Evolutionary conservation across 2,113 vertebrate species (phyloP).

Genomic region (Cervus canadensis): DNA sequence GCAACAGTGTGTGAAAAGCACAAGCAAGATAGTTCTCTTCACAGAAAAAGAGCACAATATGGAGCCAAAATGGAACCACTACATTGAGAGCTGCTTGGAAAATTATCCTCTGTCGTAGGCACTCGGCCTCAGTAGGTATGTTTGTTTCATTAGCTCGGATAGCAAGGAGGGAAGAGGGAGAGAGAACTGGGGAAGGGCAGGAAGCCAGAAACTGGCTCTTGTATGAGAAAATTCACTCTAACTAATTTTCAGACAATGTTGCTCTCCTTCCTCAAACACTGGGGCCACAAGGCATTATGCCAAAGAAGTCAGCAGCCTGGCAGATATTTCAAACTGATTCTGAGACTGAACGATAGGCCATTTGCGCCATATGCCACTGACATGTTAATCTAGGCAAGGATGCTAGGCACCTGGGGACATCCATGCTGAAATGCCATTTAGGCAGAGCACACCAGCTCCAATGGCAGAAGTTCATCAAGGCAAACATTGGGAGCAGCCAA

Average conservation of each 20-base stretch:
- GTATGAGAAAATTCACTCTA: constrained; percentile 70
- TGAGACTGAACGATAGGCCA: constrained; percentile 63
- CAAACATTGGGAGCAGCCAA: constrained; percentile 55
- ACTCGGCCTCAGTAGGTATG: not conserved
- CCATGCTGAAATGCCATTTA: constrained; percentile 82
- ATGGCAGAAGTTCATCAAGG: constrained; percentile 71
- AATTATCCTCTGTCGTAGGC: not conserved
- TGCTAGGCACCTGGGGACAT: constrained; percentile 67
- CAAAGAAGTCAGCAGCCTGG: constrained; percentile 77
- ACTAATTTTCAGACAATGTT: constrained; percentile 71
- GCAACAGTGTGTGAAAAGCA: not conserved
- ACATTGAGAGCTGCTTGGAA: not conserved
- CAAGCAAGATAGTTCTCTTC: not conserved
- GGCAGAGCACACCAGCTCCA: constrained; percentile 68
- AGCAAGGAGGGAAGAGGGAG: not conserved
- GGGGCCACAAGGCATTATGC: constrained; percentile 76
- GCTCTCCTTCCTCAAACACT: constrained; percentile 40
- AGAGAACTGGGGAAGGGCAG: not conserved
- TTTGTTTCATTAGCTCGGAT: not conserved
- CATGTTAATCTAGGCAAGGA: constrained; percentile 80
- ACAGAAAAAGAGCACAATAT: not conserved
- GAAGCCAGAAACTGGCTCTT: not conserved
- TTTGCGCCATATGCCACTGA: constrained; percentile 83
- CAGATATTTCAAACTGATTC: constrained; percentile 73
- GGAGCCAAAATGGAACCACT: not conserved